phyloP scores from a whole-genome alignment of 64 coral and sea anemone species.

The Dendrophyllia cribrosa region DNA sequence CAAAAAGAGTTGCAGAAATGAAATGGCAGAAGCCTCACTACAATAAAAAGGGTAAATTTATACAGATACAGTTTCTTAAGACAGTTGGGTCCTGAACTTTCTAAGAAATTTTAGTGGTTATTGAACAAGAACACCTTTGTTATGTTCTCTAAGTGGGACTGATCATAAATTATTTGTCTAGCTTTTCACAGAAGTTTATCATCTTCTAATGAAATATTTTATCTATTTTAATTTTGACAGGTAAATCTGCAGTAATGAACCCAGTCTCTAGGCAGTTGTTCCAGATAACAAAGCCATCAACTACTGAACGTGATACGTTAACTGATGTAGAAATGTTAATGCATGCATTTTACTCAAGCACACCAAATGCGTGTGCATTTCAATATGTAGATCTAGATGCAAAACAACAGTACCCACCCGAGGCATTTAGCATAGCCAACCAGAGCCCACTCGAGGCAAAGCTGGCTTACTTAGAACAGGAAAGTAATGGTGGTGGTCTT shows the following conservation, averaged over 20 bases:
- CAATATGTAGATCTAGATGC: no score
- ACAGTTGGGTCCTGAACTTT: no score
- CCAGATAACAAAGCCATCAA: neutral
- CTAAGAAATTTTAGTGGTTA: no score
- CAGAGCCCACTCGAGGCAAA: constrained; percentile 31
- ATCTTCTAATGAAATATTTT: no score
- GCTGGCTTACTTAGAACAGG: constrained; percentile 40
- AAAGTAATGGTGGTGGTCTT: neutral
- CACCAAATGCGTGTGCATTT: no score
- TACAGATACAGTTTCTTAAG: neutral
- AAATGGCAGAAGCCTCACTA: constrained; percentile 68
- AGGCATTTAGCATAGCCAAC: constrained; percentile 44
- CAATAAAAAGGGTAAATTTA: constrained; percentile 59
- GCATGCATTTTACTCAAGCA: constrained; percentile 53
- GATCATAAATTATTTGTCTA: no score
- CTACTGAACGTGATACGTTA: neutral
- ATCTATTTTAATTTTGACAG: no score
- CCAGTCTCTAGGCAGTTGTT: constrained; percentile 40
- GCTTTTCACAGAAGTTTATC: no score
- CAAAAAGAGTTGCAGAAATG: constrained; percentile 69
- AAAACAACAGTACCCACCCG: no score
- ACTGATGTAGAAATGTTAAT: constrained; percentile 13
- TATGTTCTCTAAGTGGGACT: no score
- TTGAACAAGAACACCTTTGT: no score
- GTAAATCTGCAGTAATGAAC: constrained; percentile 24